Base-by-base conservation (phyloP, 2,797 vertebrate species). In the Tamandua tetradactyla region DNA sequence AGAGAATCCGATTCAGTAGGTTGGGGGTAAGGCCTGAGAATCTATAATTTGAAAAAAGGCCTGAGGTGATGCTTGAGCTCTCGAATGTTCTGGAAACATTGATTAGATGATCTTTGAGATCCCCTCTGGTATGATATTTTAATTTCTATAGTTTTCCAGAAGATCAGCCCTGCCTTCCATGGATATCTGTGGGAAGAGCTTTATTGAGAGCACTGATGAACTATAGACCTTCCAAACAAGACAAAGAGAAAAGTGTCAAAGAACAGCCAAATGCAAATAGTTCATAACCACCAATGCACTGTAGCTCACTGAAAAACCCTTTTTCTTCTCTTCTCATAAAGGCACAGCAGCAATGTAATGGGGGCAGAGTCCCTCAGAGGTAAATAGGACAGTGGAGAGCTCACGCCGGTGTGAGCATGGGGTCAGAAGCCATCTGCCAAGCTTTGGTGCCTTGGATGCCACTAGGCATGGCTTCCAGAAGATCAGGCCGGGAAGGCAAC, bases 331-430 rank as follows among this genome's bases (percentile, higher is more conserved):
- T 55, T 20, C 55, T 55, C 55, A 2, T 55, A 37, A 32, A 23
- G 35, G 2, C 13, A 44, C 49, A 22, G 12, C 0, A 15, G 47
- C 7, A 35, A 57, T 5, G 3, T 1, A 9, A 27, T 1, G 1
- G 27, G 35, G 4, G 3, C 8, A 14, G 85, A 32, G 17, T 61
- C 30, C 18, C 64, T 83, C 15, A 1, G 47, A 35, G 80, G 22
- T 55, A 89, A 61, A 72, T 8, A 62, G 35, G 52, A 40, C 10
- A 4, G 1, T 20, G 27, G 15, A 42, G 44, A 76, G n/a, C 13
- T 3, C 18, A 0, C 0, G 7, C 4, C 27, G 32, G n/a, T 12
- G 10, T 20, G 81, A 78, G 49, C 11, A 0, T n/a, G 64, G 22
- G 42, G 32, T 64, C 47, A 15, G 47, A 32, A n/a, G 37, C 44